Conservation (phyloP, 2,888 invertebrate species). For the Drosophila mettleri region DNA sequence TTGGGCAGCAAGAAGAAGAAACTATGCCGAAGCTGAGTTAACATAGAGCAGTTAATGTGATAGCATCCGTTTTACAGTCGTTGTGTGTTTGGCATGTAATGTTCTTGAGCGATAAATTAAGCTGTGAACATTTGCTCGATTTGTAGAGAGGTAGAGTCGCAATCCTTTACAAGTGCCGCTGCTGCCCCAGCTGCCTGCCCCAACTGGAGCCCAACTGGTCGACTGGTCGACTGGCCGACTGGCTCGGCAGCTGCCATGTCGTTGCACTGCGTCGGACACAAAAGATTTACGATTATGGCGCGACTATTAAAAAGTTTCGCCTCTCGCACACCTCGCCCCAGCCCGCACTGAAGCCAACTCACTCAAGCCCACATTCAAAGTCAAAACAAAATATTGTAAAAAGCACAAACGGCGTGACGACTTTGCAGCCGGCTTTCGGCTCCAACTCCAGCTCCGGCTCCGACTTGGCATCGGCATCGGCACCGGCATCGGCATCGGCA, state of each 20-base stretch:
- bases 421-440: slow-evolving; percentile 45
- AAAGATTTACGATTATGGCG: slow-evolving; percentile 84
- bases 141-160: slow-evolving; percentile 48
- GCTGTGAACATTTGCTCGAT: slow-evolving; percentile 77
- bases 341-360: slow-evolving; percentile 41
- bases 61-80: slow-evolving; percentile 40
- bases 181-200: slow-evolving; percentile 14
- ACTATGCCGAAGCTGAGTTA: slow-evolving; percentile 5
- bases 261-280: slow-evolving; percentile 80
- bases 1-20: not conserved
- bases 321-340: slow-evolving; percentile 69
- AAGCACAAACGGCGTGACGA: slow-evolving; percentile 48
- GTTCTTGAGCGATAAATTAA: slow-evolving; percentile 75
- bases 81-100: slow-evolving; percentile 45
- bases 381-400: slow-evolving; percentile 76
- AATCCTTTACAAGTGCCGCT: slow-evolving; percentile 64
- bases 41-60: slow-evolving; percentile 28
- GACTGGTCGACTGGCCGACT: slow-evolving; percentile 6
- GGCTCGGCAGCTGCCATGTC: slow-evolving; percentile 66
- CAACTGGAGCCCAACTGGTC: slow-evolving; percentile 16
- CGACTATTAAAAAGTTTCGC: slow-evolving; percentile 84
- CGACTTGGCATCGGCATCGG: slow-evolving; percentile 25
- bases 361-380: slow-evolving; percentile 76
- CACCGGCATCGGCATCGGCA: slow-evolving; percentile 39
- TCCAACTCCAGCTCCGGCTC: slow-evolving; percentile 12